Conservation (phyloP, 92 coral and sea anemone genomes). For the Porites lobata region DNA sequence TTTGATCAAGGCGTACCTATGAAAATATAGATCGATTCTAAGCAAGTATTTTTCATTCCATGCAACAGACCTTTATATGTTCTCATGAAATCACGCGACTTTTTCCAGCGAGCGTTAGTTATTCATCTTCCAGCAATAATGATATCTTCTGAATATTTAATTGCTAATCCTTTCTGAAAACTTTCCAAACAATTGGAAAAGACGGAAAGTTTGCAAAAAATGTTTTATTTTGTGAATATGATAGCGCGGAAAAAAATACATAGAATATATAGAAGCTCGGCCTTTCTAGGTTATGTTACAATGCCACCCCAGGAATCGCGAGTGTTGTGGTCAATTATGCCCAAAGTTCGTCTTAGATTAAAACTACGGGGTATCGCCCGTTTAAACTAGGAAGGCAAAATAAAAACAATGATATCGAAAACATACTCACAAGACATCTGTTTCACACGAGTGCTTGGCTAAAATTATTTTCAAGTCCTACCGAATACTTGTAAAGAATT, state of each 20-base stretch:
- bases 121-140: not conserved
- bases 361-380: constrained; percentile 38
- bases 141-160: too few species aligned
- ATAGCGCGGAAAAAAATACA: not conserved
- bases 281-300: not conserved
- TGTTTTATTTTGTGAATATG: not conserved
- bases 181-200: not conserved
- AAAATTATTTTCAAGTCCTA: not conserved
- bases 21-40: not conserved
- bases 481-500: not conserved
- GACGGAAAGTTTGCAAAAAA: not conserved
- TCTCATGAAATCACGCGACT: not conserved
- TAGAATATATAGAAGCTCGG: not conserved
- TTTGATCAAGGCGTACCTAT: not conserved
- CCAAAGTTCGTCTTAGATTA: constrained; percentile 33
- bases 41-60: not conserved
- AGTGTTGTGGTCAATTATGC: constrained; percentile 50
- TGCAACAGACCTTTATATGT: not conserved
- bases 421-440: constrained; percentile 35
- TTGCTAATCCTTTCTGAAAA: too few species aligned
- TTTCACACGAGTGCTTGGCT: not conserved
- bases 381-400: constrained; percentile 17
- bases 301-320: not conserved
- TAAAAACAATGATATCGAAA: constrained; percentile 19
- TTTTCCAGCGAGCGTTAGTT: not conserved